Evolutionary conservation across 1,140 invertebrate genomes (phyloP), one percentile per base, ranked within the genome.

Genomic region (Mylabris phalerata): DNA sequence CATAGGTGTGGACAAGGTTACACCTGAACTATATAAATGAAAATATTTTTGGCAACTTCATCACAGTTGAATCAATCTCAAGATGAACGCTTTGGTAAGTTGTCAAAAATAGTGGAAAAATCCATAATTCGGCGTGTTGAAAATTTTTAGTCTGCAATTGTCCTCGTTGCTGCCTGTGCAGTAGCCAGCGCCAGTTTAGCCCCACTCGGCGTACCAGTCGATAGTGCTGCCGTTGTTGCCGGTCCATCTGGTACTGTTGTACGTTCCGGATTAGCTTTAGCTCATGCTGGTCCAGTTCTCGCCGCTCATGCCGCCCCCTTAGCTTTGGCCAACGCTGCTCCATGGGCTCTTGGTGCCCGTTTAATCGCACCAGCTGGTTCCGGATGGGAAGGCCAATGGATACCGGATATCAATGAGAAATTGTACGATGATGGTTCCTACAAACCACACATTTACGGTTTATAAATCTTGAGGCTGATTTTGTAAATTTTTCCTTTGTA

Each of bases 351-450:
- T 42, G 41, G 5, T 10, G 32, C 41, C 41, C 41, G 9, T 42
- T 42, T 42, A 42, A 6, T 42, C 13, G 54, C 47, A 25, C 54
- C 47, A 52, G 50, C 42, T 25, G 66, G 66, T 45, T 64, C 61
- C 10, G 67, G 67, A 60, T 56, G 60, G 24, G 67, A 68, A 62
- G 67, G 67, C 40, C 65, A 67, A 64, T 68, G 52, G 45, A 47
- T 67, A 27, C 67, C 65, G 24, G 65, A 67, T 40, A 50, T 59
- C 47, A 67, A 54, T 40, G 67, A 68, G 50, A 59, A 63, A 44
- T 64, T 67, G 44, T 58, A 68, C 59, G 67, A 68, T 62, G 67
- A 68, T 57, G 67, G 67, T 38, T 67, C 63, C 32, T 68, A 67
- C 61, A 68, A 63, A 61, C 66, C 66, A 26, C 19, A 51, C 11